Conservation (phyloP, 2,888 invertebrate species). For the Panorpa germanica region DNA sequence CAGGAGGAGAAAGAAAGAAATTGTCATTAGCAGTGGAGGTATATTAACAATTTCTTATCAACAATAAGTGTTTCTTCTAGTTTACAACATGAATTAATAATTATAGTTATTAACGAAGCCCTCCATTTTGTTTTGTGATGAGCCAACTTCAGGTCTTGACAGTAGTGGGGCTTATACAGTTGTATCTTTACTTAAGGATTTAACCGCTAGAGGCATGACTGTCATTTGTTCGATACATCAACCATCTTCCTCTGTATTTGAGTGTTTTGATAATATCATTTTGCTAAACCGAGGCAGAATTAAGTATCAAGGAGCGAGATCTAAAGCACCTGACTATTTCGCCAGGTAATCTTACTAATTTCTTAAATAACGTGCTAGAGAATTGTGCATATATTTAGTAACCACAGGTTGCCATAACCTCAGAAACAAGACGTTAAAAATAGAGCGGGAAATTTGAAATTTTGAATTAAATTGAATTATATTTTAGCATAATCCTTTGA, state of each 20-base stretch:
- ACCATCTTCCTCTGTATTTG: constrained; percentile 71
- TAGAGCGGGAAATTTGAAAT: too few relatives aligned
- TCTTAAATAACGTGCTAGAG: constrained; percentile 8
- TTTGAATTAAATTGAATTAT: constrained; percentile 4
- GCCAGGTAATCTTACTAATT: constrained; percentile 31
- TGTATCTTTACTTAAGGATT: constrained; percentile 43
- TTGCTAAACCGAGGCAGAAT: constrained; percentile 60
- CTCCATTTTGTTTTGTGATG: constrained; percentile 78
- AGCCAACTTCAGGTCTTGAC: constrained; percentile 84
- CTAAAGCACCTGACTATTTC: constrained; percentile 47
- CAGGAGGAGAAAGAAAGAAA: constrained; percentile 78
- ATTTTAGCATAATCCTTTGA: neutral
- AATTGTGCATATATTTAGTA: constrained; percentile 8
- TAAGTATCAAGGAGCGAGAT: constrained; percentile 59
- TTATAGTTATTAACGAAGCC: constrained; percentile 69
- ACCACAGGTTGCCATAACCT: neutral
- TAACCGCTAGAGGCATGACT: constrained; percentile 48
- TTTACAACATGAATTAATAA: too few relatives aligned
- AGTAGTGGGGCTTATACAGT: constrained; percentile 74
- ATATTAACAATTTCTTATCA: constrained; percentile 8
- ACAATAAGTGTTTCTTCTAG: constrained; percentile 5
- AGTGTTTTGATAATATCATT: constrained; percentile 61
- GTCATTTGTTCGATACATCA: constrained; percentile 83
- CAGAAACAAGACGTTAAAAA: neutral
- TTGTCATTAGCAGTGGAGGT: constrained; percentile 78